Evolutionary conservation across 1,140 invertebrate species (phyloP).

Genomic region (Atopsyche davidsoni): DNA sequence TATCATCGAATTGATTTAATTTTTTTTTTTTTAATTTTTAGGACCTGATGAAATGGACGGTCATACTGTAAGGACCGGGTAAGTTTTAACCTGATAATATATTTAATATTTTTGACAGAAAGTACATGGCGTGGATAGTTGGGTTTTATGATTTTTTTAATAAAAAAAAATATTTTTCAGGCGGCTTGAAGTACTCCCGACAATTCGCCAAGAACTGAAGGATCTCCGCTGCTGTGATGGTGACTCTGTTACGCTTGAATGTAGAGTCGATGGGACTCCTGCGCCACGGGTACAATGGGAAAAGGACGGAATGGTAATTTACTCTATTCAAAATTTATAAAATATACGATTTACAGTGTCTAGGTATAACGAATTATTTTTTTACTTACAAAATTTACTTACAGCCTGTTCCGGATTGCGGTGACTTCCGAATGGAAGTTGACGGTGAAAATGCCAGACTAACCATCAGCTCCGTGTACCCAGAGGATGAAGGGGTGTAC

Average conservation of each 20-base stretch:
- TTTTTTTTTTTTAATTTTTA: slow-evolving; percentile 7
- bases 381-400: slow-evolving; percentile 31
- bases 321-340: not conserved
- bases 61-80: slow-evolving; percentile 40
- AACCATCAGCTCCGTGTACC: slow-evolving; percentile 68
- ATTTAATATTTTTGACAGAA: no score
- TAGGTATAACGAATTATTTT: not conserved
- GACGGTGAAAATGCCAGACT: slow-evolving; percentile 63
- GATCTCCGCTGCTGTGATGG: slow-evolving; percentile 77
- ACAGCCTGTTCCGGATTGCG: slow-evolving; percentile 60
- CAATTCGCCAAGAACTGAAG: slow-evolving; percentile 60
- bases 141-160: no score
- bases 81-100: slow-evolving; percentile 19
- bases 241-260: slow-evolving; percentile 71
- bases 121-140: no score
- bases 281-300: slow-evolving; percentile 70
- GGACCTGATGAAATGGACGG: slow-evolving; percentile 36
- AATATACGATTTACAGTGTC: no score
- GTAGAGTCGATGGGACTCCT: slow-evolving; percentile 61
- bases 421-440: slow-evolving; percentile 60
- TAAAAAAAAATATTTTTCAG: slow-evolving; percentile 41
- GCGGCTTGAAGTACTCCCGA: slow-evolving; percentile 67
- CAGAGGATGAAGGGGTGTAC: slow-evolving; percentile 87
- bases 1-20: not conserved
- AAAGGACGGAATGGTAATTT: slow-evolving; percentile 65